phyloP scores from a whole-genome alignment of 2,888 invertebrate species.

The Caenorhabditis sp. region DNA sequence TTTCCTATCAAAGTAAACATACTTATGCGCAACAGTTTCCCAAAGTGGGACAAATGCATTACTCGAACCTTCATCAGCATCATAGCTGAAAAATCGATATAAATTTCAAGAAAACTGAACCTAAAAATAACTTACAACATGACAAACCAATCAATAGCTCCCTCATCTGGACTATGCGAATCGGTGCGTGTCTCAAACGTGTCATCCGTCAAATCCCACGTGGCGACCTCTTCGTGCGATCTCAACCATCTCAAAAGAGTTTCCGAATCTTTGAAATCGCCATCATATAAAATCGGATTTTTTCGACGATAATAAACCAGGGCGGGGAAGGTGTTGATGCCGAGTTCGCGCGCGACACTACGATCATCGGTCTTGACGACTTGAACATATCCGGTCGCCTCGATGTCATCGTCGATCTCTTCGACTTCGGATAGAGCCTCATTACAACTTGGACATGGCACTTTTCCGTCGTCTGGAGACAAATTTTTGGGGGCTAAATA shows the following conservation, averaged over 20 bases:
- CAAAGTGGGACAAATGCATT: constrained; percentile 68
- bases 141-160: constrained; percentile 70
- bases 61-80: constrained; percentile 67
- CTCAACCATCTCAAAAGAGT: constrained; percentile 68
- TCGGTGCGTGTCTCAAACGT: constrained; percentile 66
- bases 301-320: constrained; percentile 95
- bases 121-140: constrained; percentile 71
- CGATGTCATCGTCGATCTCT: constrained; percentile 86
- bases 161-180: constrained; percentile 67
- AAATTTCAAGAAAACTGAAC: no score
- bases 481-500: no score
- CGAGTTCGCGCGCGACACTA: constrained; percentile 87
- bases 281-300: constrained; percentile 94
- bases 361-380: constrained; percentile 70
- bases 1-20: no score
- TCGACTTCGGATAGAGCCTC: constrained; percentile 86
- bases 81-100: constrained; percentile 66
- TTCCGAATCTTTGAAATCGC: constrained; percentile 70
- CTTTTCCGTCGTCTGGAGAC: constrained; percentile 76
- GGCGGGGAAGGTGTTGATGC: constrained; percentile 92
- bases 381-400: constrained; percentile 74
- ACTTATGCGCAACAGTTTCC: constrained; percentile 71
- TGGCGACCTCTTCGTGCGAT: constrained; percentile 69
- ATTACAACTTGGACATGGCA: constrained; percentile 83
- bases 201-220: constrained; percentile 68